Percentiles rank a stretch among this genome's conserved stretches.
Conservation (phyloP, 2,888 invertebrate genomes). For the Gerris lacustris region DNA sequence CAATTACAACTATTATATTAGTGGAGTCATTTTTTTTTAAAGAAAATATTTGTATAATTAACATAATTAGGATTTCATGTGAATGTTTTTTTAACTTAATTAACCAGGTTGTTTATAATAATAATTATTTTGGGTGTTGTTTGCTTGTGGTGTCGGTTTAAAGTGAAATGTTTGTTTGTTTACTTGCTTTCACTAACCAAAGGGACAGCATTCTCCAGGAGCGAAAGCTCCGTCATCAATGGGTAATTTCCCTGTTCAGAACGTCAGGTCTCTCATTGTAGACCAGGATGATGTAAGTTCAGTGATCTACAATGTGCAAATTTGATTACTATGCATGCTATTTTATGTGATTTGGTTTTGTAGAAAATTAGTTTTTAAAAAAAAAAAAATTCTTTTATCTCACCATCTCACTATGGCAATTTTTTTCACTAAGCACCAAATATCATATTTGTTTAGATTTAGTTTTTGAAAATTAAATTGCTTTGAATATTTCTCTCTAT, state of each 20-base stretch:
- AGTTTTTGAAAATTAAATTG: no score
- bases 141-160: neutral
- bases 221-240: slow-evolving; percentile 70
- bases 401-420: neutral
- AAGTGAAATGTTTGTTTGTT: neutral
- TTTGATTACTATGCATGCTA: slow-evolving; percentile 11
- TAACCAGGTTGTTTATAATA: no score
- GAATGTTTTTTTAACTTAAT: no score
- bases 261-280: slow-evolving; percentile 75
- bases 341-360: neutral
- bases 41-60: no score
- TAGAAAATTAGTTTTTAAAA: slow-evolving; percentile 8
- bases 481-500: no score
- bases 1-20: no score
- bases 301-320: neutral
- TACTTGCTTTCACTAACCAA: slow-evolving; percentile 26
- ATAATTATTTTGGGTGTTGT: no score
- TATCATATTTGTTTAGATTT: no score
- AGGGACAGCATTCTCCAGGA: slow-evolving; percentile 87
- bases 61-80: no score
- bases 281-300: slow-evolving; percentile 75
- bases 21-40: no score
- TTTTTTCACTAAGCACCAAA: no score
- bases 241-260: slow-evolving; percentile 82
- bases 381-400: slow-evolving; percentile 10